Evolutionary conservation across 2,797 vertebrate genomes (phyloP), one percentile per base, ranked within the genome.

Genomic region (Cephalopachus bancanus): DNA sequence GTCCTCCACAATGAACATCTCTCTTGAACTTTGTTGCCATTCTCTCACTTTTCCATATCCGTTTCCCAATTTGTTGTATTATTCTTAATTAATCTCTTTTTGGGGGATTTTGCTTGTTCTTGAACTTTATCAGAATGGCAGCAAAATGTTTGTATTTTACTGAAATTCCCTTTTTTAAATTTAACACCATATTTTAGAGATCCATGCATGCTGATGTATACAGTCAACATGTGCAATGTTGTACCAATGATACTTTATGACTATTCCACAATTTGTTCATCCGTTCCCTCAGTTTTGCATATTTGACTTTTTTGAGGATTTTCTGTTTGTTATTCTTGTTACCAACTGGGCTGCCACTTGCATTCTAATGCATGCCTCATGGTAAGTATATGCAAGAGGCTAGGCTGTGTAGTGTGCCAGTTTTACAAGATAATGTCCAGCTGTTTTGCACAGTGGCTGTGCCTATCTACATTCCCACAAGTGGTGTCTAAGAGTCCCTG

Each of bases 351-450:
- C 33, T 51, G 33, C 62, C 26, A 10, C 2, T 10, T 10, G 28
- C 1, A 4, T 93, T 78, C 60, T 86, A 79, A 53, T 33, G 33
- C 44, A n/a, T 55, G 10, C 51, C 44, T 84, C 16, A 10, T 64
- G 92, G 60, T 67, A 81, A 67, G 10, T 96, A 30, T 11, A 12
- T 55, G 49, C 14, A 53, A 62, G 60, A 76, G 10, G 1, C 53
- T 55, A 83, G 44, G 4, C 17, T 85, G 7, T 44, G n/a, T 22
- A 51, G 26, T 57, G 7, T 88, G 37, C 62, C 64, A 85, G 44
- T 17, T 71, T 94, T 87, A 86, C 51, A 95, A 92, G 55, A 72
- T 78, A 88, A 91, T 65, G 20, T 20, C 65, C 88, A 84, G 75
- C 37, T 96, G 44, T 92, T 97, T 87, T 72, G 62, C 69, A 57